Evolutionary conservation across 2,888 invertebrate genomes (phyloP), one percentile per base, ranked within the genome.

Genomic region (Orthosia gracilis): DNA sequence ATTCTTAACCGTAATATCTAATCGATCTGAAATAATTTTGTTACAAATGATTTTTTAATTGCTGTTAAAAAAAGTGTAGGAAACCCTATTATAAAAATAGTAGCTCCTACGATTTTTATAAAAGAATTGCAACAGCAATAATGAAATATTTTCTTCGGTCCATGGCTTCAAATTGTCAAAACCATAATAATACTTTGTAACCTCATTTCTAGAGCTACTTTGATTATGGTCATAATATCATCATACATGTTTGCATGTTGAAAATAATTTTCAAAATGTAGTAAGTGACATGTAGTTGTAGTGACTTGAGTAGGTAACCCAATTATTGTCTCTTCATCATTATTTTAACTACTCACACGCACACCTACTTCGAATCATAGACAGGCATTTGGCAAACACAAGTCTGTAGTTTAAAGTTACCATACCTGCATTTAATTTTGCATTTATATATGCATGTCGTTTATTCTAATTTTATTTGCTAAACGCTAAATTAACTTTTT

Each of bases 301-400:
- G 31, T 15, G n/a, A n/a, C 11, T 57, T 26, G 11, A n/a, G 4
- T 31, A 31, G 31, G 5, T 50, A 18, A 21, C 11, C 7, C 5
- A 61, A 65, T 70, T 61, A 78, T 61, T 65, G 61, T 54, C 18
- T 15, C 23, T 61, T 76, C 26, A 69, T 64, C 47, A 66, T 62
- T 74, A 75, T 74, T 49, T 13, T 62, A 65, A 62, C 67, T n/a
- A 57, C 40, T 57, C 45, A 63, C 47, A 47, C 52, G 31, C 45
- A 58, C 18, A 47, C 21, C 5, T 58, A 58, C 12, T 4, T 21
- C 11, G 23, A 57, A 57, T 31, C 52, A 45, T 40, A 64, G 21
- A 4, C 31, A 31, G 5, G 40, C 9, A 65, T 23, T 40, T 65
- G 12, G 13, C 7, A 31, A 21, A 31, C 2, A 21, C 15, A 45